A percentile compares a stretch with the other conserved stretches of the same genome.
These are phyloP conservation scores for Panopea generosa DNA, from an alignment of 2,888 invertebrate species.

Conservation along the genomic window DNA sequence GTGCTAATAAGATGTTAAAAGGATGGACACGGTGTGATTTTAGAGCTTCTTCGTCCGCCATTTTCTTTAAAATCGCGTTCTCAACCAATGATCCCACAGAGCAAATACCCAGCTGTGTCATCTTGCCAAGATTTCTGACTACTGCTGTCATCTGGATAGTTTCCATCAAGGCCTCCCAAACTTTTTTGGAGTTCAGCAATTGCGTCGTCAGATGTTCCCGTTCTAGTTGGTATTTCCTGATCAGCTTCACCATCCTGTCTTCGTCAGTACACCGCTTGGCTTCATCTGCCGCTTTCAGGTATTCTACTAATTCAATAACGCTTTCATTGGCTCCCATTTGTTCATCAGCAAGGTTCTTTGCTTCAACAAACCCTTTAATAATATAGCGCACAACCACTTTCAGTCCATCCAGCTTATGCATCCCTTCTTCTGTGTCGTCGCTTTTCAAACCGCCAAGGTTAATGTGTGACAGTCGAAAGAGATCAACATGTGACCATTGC, in stretches of 20 bases:
- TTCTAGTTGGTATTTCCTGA: conserved; percentile 86
- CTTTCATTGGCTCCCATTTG: conserved; percentile 41
- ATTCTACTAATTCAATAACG: conserved; percentile 63
- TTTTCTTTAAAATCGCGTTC: conserved; percentile 63
- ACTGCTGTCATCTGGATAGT: conserved; percentile 85
- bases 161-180: conserved; percentile 85
- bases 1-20: conserved; percentile 82
- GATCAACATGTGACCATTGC: conserved; percentile 91
- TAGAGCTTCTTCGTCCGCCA: conserved; percentile 71
- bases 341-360: conserved; percentile 57
- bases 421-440: too few relatives aligned
- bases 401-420: conserved; percentile 59
- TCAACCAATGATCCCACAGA: conserved; percentile 60
- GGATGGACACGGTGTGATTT: conserved; percentile 83
- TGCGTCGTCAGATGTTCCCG: conserved; percentile 90
- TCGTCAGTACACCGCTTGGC: conserved; percentile 71
- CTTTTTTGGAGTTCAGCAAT: conserved; percentile 88
- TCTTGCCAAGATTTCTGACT: conserved; percentile 83
- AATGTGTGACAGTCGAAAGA: conserved; percentile 86
- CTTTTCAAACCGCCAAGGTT: too few relatives aligned
- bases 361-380: conserved; percentile 71
- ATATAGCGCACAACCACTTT: conserved; percentile 69
- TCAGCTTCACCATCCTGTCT: conserved; percentile 69
- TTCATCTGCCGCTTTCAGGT: conserved; percentile 77
- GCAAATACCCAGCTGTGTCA: conserved; percentile 60